Base-by-base conservation (phyloP, 2,113 vertebrate genomes). In the Callocephalon fimbriatum region DNA sequence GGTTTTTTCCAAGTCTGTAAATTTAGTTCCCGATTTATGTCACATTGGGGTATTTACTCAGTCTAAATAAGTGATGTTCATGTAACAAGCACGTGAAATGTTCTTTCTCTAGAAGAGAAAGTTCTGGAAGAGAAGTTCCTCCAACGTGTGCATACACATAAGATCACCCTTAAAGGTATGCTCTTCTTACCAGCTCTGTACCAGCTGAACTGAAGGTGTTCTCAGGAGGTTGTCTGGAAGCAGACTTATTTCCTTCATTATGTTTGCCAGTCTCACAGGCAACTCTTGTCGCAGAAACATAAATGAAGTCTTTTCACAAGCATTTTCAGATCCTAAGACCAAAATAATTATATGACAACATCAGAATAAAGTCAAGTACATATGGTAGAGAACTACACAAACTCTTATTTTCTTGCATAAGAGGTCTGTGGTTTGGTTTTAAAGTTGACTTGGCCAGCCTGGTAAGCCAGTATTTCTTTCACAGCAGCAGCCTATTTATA, bases 211-310 rank as follows among this genome's bases (percentile, higher is more conserved):
- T 5, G 99, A 99, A 51, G 99, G 99, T 9, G 99, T 99, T 95
- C 98, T 98, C 45, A 99, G 97, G 79, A 99, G 97, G 95, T 99
- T 99, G 96, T 99, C 99, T 32, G 99, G 99, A 94, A 99, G 98
- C 75, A 99, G 96, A 93, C 99, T 99, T 91, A 99, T 99, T 98
- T 99, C 99, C 96, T 99, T 99, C 99, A 99, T 99, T 84, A 99
- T 99, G 95, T 99, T 99, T 92, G 99, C 99, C 97, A 99, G 62
- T 95, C 99, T 98, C 80, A 99, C 99, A 35, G 99, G 99, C 51
- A 99, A 79, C 93, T 99, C 99, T 93, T 99, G 99, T 65, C 99
- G 98, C 78, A 99, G 98, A 98, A 99, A 99, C 97, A 98, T 98
- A 97, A 99, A 99, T 2, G 99, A 99, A 5, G 99, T 99, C 97